Evolutionary conservation across 2,888 invertebrate genomes (phyloP), one percentile per base, ranked within the genome.

Genomic region (Dynastes hyllus): DNA sequence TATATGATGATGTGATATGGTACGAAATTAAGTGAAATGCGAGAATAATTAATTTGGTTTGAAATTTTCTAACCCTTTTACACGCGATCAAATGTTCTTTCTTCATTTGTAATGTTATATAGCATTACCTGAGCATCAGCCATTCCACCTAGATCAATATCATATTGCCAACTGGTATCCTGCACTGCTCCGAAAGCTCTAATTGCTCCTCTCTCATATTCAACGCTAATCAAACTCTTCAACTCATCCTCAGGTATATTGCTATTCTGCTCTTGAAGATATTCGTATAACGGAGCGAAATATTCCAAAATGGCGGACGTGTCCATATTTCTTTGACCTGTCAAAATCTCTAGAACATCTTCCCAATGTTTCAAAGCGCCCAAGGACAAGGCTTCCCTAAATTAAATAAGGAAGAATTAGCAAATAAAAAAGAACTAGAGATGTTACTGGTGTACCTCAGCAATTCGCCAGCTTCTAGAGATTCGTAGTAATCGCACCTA

Each of bases 401-500:
- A 65, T 55, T 2, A 27, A 29, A n/a, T 53, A 45, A 45, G 45
- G 11, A 1, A 45, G 11, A 45, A 8, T 45, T 8, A 45, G 11
- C 2, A 45, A 8, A 11, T 8, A 11, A 11, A 11, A 45, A 45
- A 45, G 45, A 11, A 37, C 32, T 45, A 11, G 45, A 45, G 8
- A 45, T 45, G 8, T 45, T 11, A 2, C 8, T 45, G 9, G 1
- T 8, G 3, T 82, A 93, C 93, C 91, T 91, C 73, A 93, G 87
- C 55, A 90, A 85, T 86, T 92, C 91, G 85, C 95, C 95, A 55
- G 94, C 95, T 87, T 91, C 92, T 86, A 90, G 91, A 32, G 91
- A 92, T 9, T 91, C 89, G 84, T 93, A 93, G 86, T 95, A 93
- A 82, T 95, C 94, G 86, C 95, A 95, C 82, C 92, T 90, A 83